Conservation (phyloP, 2,797 vertebrate species). For the Scomberomorus guttatus region DNA sequence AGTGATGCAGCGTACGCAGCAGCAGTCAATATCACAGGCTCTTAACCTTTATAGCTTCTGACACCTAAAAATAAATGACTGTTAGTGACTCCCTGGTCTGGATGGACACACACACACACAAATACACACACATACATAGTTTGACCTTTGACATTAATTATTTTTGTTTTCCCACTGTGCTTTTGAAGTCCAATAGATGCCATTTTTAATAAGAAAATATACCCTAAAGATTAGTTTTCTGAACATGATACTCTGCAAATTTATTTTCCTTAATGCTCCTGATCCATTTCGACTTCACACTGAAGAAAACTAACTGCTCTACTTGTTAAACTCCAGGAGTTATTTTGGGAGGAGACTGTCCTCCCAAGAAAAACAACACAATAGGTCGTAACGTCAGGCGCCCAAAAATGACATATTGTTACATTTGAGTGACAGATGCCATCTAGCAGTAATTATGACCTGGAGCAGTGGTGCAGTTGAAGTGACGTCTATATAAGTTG, state of each 20-base stretch:
- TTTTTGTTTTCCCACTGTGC: background rate
- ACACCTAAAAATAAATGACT: conserved; percentile 55
- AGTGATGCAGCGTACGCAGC: conserved; percentile 48
- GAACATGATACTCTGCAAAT: background rate
- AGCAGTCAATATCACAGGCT: conserved; percentile 61
- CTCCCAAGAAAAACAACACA: no score
- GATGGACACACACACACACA: conserved; percentile 1
- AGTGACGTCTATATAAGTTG: no score
- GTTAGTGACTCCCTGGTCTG: background rate
- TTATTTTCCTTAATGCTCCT: background rate
- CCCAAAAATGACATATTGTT: no score
- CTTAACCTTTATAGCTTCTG: conserved; percentile 65
- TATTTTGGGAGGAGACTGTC: background rate
- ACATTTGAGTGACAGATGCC: no score
- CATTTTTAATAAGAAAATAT: background rate
- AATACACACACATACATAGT: conserved; percentile 2
- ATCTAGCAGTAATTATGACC: no score
- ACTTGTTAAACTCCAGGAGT: background rate
- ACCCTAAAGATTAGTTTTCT: background rate
- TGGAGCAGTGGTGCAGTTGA: no score
- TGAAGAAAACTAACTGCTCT: background rate
- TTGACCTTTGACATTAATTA: conserved; percentile 12
- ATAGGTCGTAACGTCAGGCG: no score
- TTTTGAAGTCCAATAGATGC: background rate
- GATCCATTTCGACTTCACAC: background rate